These are phyloP conservation scores for Telmatherina bonti DNA, from an alignment of 2,797 vertebrate genomes.

Conservation along the genomic window DNA sequence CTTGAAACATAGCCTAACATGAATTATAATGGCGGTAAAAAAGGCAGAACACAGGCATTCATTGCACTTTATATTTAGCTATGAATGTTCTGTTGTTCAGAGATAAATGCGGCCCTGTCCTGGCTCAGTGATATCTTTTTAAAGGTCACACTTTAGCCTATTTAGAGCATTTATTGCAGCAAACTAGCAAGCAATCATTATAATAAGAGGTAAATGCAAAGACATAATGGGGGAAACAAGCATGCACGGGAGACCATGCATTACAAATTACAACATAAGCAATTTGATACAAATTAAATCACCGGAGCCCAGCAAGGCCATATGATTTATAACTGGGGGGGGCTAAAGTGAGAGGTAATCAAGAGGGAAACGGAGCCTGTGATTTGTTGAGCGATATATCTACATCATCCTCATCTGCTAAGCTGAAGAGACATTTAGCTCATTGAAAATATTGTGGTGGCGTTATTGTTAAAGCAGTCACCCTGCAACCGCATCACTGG, in stretches of 20 bases:
- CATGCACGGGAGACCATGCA: conserved; percentile 55
- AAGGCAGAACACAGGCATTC: conserved; percentile 10
- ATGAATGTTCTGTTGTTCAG: conserved; percentile 12
- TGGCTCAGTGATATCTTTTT: conserved; percentile 30
- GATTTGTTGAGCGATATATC: conserved; percentile 54
- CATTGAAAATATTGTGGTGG: conserved; percentile 35
- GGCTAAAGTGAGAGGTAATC: conserved; percentile 60
- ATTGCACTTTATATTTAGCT: not conserved
- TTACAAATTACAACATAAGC: conserved; percentile 74
- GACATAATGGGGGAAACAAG: conserved; percentile 72
- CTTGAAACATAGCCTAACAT: not conserved
- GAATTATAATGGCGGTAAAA: not conserved
- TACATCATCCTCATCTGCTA: conserved; percentile 39
- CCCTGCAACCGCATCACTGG: conserved; percentile 45
- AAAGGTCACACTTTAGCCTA: conserved; percentile 38
- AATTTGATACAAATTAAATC: conserved; percentile 79
- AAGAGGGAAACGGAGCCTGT: conserved; percentile 58
- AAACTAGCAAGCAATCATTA: conserved; percentile 57
- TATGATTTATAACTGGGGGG: conserved; percentile 64
- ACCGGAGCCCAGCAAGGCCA: conserved; percentile 59
- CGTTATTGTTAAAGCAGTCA: conserved; percentile 48
- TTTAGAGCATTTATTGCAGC: conserved; percentile 54
- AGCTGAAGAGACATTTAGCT: conserved; percentile 35
- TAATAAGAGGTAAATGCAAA: conserved; percentile 71
- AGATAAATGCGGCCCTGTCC: conserved; percentile 40